Evolutionary conservation across 1,140 invertebrate genomes (phyloP).

Genomic region (Heterodera schachtii): DNA sequence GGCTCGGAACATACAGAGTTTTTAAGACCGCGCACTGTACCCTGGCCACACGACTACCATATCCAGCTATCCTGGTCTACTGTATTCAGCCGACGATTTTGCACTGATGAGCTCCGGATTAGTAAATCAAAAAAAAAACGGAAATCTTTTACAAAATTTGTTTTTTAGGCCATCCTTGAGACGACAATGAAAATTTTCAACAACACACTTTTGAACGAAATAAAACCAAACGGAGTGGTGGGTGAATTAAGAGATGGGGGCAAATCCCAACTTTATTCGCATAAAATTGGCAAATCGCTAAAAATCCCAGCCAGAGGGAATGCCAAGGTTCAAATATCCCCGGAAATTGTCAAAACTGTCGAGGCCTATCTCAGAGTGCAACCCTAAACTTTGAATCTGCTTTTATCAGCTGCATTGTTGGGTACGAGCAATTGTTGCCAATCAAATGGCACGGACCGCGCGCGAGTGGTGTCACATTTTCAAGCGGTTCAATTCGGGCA

Average conservation of each 20-base stretch:
- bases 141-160: conserved; percentile 15
- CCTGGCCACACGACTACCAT: conserved; percentile 77
- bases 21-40: conserved; percentile 48
- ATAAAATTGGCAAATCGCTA: too few species aligned
- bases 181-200: conserved; percentile 78
- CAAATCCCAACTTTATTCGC: too few species aligned
- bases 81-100: conserved; percentile 86
- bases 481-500: conserved; percentile 76
- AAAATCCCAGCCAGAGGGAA: too few species aligned
- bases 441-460: conserved; percentile 77
- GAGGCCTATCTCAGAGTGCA: too few species aligned
- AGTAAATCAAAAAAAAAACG: conserved; percentile 67
- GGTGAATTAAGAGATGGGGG: too few species aligned
- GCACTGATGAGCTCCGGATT: conserved; percentile 75
- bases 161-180: conserved; percentile 70
- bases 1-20: too few species aligned
- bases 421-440: conserved; percentile 81
- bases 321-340: too few species aligned
- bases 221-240: conserved; percentile 70
- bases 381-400: too few species aligned
- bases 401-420: conserved; percentile 73
- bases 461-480: conserved; percentile 75
- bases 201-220: conserved; percentile 69
- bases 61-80: conserved; percentile 83
- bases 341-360: too few species aligned